Evolutionary conservation across 2,113 vertebrate genomes (phyloP), one percentile per base, ranked within the genome.

Genomic region (Platichthys flesus): DNA sequence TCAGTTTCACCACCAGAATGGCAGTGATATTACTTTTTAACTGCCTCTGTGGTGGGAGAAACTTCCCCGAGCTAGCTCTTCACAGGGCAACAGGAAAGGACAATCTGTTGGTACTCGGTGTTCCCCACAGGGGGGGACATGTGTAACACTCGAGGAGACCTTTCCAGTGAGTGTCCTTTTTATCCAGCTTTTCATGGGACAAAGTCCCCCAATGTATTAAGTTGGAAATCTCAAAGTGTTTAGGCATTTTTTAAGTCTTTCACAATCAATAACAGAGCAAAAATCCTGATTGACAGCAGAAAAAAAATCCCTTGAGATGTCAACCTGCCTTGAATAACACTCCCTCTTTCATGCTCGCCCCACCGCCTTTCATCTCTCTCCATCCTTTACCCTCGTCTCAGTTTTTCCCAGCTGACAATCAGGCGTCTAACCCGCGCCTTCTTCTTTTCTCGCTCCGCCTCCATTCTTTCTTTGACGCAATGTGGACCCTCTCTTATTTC

Each of bases 71-170:
- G 35, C 64, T 12, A 40, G 37, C 13, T 73, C 64, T 15, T 76
- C 52, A 40, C n/a, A 13, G 14, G 51, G 71, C 82, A 54, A 69
- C 37, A 40, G 45, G 75, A 83, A 62, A 81, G 73, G 58, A 2
- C 75, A 59, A 9, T 55, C 65, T 58, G 80, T 85, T 82, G 84
- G 61, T 82, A 62, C 35, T 64, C 2, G 0, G 3, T 45, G 57
- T 76, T 84, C 82, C 72, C 77, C 69, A 9, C 3, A 24, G 24
- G 42, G 59, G 67, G 47, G 28, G 73, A 68, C 63, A 55, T 61
- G 59, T 82, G 73, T 81, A 83, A 52, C 63, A 60, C 64, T 74
- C 3, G 37, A 58, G 35, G 62, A 78, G 81, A 88, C 85, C 62
- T 79, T 65, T 74, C 85, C 75, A 58, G 26, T 26, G n/a, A 20